Conservation (phyloP, 2,888 invertebrate genomes). For the Drosophila phalerata region DNA sequence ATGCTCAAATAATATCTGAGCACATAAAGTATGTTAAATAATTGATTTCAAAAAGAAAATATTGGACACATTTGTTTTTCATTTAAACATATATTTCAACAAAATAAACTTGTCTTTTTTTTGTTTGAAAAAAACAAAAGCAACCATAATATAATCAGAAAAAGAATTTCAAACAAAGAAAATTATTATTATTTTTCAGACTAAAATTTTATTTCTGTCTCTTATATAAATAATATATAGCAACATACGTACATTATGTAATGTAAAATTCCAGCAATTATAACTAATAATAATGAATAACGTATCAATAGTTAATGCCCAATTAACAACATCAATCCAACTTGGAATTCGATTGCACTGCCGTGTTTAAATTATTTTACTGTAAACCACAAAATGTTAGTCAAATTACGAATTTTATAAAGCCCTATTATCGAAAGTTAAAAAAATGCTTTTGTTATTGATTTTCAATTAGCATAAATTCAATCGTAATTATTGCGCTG, state of each 20-base stretch:
- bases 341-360: conserved; percentile 1
- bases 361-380: neutral
- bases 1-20: conserved; percentile 38
- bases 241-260: too few relatives aligned
- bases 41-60: neutral
- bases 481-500: conserved; percentile 53
- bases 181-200: too few relatives aligned
- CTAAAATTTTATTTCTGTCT: too few relatives aligned
- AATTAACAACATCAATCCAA: conserved; percentile 12
- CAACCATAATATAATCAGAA: too few relatives aligned
- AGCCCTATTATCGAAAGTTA: neutral
- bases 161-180: too few relatives aligned
- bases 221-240: too few relatives aligned
- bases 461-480: conserved; percentile 64
- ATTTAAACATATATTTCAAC: too few relatives aligned
- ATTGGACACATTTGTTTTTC: neutral
- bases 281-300: too few relatives aligned
- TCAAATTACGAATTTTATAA: conserved; percentile 9
- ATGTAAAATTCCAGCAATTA: too few relatives aligned
- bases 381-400: conserved; percentile 17
- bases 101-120: too few relatives aligned
- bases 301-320: conserved; percentile 6
- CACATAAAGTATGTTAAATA: neutral
- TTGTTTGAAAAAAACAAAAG: too few relatives aligned
- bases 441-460: conserved; percentile 44